Evolutionary conservation across 2,797 vertebrate species (phyloP).

Genomic region (Diplodus sargus): DNA sequence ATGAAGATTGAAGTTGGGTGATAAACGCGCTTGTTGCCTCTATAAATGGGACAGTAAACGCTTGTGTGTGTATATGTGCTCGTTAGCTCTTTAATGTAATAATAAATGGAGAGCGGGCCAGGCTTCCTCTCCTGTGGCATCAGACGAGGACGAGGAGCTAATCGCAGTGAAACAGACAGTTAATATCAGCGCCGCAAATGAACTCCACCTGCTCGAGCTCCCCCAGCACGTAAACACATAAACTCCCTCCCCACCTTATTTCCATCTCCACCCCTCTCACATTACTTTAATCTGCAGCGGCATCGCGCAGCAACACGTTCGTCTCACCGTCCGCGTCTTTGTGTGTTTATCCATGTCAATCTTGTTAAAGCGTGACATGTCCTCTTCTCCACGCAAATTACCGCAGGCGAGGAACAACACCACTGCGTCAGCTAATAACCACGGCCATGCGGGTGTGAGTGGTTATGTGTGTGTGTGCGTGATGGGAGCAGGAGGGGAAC

Average conservation of each 20-base stretch:
- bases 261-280: constrained; percentile 33
- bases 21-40: constrained; percentile 78
- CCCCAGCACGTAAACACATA: constrained; percentile 28
- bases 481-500: constrained; percentile 70
- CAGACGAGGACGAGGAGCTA: constrained; percentile 66
- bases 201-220: constrained; percentile 75
- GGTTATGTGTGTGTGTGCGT: constrained; percentile 35
- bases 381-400: constrained; percentile 83
- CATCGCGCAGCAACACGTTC: constrained; percentile 59
- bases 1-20: constrained; percentile 75
- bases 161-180: constrained; percentile 73
- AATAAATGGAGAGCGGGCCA: constrained; percentile 68
- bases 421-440: constrained; percentile 76
- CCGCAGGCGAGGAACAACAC: constrained; percentile 67
- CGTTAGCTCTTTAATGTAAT: constrained; percentile 78
- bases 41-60: constrained; percentile 76
- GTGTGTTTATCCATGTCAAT: constrained; percentile 78
- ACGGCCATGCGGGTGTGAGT: constrained; percentile 32
- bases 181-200: constrained; percentile 72
- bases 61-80: constrained; percentile 68
- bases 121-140: constrained; percentile 68
- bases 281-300: constrained; percentile 54
- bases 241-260: constrained; percentile 41
- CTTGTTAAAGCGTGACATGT: constrained; percentile 85
- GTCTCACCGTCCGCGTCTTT: constrained; percentile 44